Percentiles rank a stretch among this genome's conserved stretches.
Conservation (phyloP, 2,113 vertebrate species). For the Anoura caudifer region DNA sequence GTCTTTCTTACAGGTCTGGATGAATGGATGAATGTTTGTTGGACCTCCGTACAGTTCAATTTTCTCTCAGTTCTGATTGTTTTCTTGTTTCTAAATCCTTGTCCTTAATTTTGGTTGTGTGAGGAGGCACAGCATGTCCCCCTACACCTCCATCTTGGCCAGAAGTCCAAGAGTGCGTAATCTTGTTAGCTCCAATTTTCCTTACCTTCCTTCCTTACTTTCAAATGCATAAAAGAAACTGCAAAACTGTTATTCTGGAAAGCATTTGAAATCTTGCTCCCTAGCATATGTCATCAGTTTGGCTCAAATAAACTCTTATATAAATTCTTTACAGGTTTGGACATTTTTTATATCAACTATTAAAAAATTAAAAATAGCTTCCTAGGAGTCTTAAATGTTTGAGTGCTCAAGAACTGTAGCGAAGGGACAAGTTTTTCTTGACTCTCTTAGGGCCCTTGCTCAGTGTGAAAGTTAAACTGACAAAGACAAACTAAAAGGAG, state of each 20-base stretch:
- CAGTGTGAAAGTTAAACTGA: background rate
- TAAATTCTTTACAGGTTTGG: background rate
- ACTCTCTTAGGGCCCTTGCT: background rate
- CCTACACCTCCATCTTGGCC: background rate
- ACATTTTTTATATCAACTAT: background rate
- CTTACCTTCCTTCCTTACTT: background rate
- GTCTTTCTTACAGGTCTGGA: too few species aligned
- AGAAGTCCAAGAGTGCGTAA: background rate
- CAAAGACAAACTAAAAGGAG: background rate
- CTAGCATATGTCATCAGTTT: background rate
- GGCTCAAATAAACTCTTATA: background rate
- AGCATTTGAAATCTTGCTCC: background rate
- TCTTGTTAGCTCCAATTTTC: background rate
- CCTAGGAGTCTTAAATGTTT: background rate
- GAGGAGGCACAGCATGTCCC: too few species aligned
- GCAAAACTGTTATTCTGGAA: background rate
- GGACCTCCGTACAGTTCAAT: too few species aligned
- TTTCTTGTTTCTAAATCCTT: too few species aligned
- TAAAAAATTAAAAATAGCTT: background rate
- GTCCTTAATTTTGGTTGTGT: too few species aligned
- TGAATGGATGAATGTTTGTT: too few species aligned
- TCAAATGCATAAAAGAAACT: background rate
- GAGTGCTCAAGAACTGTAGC: background rate
- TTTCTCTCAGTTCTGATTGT: too few species aligned
- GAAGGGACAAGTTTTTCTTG: background rate